Base-by-base conservation (phyloP, 2,797 vertebrate species). In the Neostethus bicornis region DNA sequence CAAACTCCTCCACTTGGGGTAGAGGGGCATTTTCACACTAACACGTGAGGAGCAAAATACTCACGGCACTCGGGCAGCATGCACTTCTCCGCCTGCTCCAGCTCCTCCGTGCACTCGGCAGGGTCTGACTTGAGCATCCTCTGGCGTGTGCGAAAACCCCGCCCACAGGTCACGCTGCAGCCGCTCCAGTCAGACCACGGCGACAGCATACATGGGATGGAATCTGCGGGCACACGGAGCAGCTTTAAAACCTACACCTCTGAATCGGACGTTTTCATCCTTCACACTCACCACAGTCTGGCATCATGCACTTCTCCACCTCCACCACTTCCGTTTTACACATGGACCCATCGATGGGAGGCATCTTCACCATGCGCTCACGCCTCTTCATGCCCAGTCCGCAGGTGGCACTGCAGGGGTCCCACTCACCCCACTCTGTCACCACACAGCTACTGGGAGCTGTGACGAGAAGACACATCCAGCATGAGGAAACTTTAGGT, bases 271-370 rank as follows among this genome's bases (percentile, higher is more conserved):
- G 17, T 39, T 2, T 2, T 38, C 4, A 1, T 24, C 42, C 2
- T 11, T 21, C 7, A 7, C 5, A 79, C 96, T 95, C 87, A 98
- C 96, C 91, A 77, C 96, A 99, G 49, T 98, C 96, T 0, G 95
- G 94, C 96, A 96, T 96, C 96, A 97, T 96, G 90, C 96, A 99
- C 51, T 98, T 97, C 81, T 98, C 96, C 17, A 93, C 90, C 73
- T 99, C 94, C 0, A 91, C 89, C 11, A 95, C 93, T 63, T 96
- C 93, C 0, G 91, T 87, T 64, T 91, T 94, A 83, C 96, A 99
- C 88, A 92, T 89, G 7, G 95, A 96, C 16, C 96, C 96, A 1
- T 97, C 96, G 0, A 91, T 91, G 0, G 96, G 94, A 10, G 92
- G 93, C 96, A 97, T 97, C 91, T 98, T 98, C 81, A 99, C 90